These are phyloP conservation scores for Macrobrachium nipponense DNA, from an alignment of 1,140 invertebrate genomes.

Conservation along the genomic window DNA sequence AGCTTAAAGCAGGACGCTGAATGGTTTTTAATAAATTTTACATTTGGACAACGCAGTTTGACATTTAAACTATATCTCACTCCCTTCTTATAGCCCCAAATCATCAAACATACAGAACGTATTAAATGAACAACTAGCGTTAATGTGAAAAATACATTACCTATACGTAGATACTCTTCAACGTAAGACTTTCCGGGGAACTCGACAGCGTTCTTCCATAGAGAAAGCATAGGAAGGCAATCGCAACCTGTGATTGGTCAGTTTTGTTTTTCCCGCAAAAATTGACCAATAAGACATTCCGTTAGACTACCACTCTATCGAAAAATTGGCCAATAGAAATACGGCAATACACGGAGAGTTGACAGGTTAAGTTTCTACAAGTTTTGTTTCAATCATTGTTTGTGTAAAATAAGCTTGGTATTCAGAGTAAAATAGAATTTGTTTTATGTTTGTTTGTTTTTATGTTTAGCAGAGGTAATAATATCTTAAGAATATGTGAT, in stretches of 20 bases:
- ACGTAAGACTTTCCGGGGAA: constrained; percentile 18
- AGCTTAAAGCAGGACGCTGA: constrained; percentile 43
- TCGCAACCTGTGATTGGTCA: constrained; percentile 34
- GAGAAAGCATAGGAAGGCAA: constrained; percentile 55
- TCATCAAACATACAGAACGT: background rate
- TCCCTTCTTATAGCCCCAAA: background rate
- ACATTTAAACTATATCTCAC: background rate
- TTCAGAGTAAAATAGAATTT: background rate
- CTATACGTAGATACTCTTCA: constrained; percentile 28
- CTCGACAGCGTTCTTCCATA: constrained; percentile 56
- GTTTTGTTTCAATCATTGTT: background rate
- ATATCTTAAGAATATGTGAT: no score
- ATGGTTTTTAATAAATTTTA: constrained; percentile 30
- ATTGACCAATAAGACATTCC: constrained; percentile 21
- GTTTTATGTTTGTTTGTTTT: background rate
- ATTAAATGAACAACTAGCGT: background rate
- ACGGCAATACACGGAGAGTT: constrained; percentile 15
- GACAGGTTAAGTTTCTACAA: constrained; percentile 16
- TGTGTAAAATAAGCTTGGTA: no score
- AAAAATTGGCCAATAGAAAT: constrained; percentile 33
- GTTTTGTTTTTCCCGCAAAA: constrained; percentile 58
- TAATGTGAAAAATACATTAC: constrained; percentile 41
- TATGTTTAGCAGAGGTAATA: no score
- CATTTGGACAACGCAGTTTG: background rate
- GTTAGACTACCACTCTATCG: constrained; percentile 10